phyloP scores from a whole-genome alignment of 2,888 invertebrate genomes.

The Eupithecia abbreviata region DNA sequence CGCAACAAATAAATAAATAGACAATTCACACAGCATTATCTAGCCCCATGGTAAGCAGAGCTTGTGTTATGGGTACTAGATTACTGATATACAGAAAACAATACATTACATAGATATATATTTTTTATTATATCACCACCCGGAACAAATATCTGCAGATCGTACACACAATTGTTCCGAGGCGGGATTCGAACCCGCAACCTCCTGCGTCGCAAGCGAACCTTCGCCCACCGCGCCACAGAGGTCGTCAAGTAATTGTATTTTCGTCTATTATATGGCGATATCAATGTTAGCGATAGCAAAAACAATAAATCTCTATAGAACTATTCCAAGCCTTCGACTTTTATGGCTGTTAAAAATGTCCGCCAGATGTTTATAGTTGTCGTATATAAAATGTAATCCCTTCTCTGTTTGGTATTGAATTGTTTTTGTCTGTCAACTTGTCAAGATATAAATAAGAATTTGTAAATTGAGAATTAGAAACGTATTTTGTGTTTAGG shows the following conservation, averaged over 20 bases:
- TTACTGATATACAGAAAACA: too few relatives aligned
- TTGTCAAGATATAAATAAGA: slow-evolving; percentile 18
- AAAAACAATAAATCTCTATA: slow-evolving; percentile 53
- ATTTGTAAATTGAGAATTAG: not conserved
- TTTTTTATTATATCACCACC: too few relatives aligned
- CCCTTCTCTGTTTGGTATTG: slow-evolving; percentile 39
- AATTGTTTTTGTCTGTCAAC: slow-evolving; percentile 39
- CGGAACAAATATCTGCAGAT: too few relatives aligned
- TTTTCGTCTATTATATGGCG: not conserved
- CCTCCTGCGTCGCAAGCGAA: too few relatives aligned
- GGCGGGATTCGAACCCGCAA: too few relatives aligned
- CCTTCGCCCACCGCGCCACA: too few relatives aligned
- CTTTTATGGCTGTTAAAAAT: slow-evolving; percentile 68
- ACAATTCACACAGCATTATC: too few relatives aligned
- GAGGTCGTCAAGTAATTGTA: not conserved
- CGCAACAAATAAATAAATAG: too few relatives aligned
- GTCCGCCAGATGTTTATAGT: slow-evolving; percentile 60
- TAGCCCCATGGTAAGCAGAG: too few relatives aligned
- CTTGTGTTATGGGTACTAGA: too few relatives aligned
- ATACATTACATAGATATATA: too few relatives aligned
- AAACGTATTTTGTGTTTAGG: not conserved
- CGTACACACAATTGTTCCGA: too few relatives aligned
- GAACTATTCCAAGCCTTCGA: slow-evolving; percentile 52
- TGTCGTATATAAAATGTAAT: slow-evolving; percentile 41
- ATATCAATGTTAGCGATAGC: slow-evolving; percentile 28